Evolutionary conservation across 2,888 invertebrate genomes (phyloP).

Genomic region (Syrphus vitripennis): DNA sequence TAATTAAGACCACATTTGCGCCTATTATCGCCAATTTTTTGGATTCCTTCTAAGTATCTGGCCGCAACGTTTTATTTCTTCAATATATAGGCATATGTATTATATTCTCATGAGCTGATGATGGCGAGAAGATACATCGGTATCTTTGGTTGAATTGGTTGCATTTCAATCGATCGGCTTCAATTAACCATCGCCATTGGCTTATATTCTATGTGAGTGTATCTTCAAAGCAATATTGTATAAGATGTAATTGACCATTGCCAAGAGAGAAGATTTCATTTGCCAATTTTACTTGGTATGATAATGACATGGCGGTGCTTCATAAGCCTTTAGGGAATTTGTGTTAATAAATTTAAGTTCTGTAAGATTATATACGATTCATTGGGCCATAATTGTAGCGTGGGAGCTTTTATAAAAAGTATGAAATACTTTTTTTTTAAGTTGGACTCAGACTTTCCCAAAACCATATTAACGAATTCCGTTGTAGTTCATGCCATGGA

Average conservation of each 20-base stretch:
- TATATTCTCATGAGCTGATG: not conserved
- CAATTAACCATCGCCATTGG: slow-evolving; percentile 70
- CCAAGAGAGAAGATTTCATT: not conserved
- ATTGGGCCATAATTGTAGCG: no score
- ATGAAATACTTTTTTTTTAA: no score
- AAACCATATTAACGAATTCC: no score
- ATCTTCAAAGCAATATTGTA: not conserved
- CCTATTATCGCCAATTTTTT: slow-evolving; percentile 67
- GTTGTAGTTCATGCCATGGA: no score
- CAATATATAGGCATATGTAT: slow-evolving; percentile 2
- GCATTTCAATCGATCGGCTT: slow-evolving; percentile 72
- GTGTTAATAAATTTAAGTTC: no score
- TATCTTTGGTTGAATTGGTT: slow-evolving; percentile 67
- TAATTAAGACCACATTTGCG: slow-evolving; percentile 71
- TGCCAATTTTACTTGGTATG: not conserved
- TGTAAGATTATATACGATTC: no score
- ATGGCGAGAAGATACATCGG: slow-evolving; percentile 64
- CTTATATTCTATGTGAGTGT: not conserved
- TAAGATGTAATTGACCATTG: slow-evolving; percentile 3
- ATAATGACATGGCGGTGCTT: not conserved
- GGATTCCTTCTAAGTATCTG: slow-evolving; percentile 54
- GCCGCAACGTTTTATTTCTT: slow-evolving; percentile 2
- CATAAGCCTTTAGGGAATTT: no score
- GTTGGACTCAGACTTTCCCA: no score
- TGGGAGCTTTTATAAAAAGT: no score